phyloP scores from a whole-genome alignment of 2,797 vertebrate genomes.

The Aldrovandia affinis region DNA sequence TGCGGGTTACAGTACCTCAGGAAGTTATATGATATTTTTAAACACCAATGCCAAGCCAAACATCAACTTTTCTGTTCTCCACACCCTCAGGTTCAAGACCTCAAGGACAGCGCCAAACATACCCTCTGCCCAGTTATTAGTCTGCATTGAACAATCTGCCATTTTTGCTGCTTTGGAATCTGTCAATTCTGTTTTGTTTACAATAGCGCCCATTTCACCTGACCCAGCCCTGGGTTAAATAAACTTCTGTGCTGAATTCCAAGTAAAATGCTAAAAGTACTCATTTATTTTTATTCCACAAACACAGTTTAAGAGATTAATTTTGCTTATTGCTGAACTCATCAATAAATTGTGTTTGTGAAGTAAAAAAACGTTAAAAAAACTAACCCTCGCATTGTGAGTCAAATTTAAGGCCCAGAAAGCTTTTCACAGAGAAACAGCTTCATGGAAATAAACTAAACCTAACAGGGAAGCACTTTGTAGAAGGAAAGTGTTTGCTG shows the following conservation, averaged over 20 bases:
- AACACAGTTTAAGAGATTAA: no score
- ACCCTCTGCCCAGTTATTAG: neutral
- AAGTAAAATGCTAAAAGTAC: no score
- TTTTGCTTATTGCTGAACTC: no score
- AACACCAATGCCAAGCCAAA: neutral
- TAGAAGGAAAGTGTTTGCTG: neutral
- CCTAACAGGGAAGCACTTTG: neutral
- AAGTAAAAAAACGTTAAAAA: no score
- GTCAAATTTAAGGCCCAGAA: neutral
- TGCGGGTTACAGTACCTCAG: neutral
- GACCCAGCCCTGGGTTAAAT: no score
- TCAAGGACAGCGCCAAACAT: neutral
- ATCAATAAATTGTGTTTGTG: no score
- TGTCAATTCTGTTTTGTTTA: neutral
- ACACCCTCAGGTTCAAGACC: neutral
- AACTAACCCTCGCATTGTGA: no score
- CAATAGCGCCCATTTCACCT: neutral
- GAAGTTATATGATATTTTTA: neutral
- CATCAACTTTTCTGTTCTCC: neutral
- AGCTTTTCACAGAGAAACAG: neutral
- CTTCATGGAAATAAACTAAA: neutral
- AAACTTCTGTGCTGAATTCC: no score
- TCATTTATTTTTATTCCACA: no score
- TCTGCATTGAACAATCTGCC: neutral
- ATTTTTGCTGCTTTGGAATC: neutral